Conservation (phyloP, 2,113 vertebrate species). For the Nematolebias whitei region DNA sequence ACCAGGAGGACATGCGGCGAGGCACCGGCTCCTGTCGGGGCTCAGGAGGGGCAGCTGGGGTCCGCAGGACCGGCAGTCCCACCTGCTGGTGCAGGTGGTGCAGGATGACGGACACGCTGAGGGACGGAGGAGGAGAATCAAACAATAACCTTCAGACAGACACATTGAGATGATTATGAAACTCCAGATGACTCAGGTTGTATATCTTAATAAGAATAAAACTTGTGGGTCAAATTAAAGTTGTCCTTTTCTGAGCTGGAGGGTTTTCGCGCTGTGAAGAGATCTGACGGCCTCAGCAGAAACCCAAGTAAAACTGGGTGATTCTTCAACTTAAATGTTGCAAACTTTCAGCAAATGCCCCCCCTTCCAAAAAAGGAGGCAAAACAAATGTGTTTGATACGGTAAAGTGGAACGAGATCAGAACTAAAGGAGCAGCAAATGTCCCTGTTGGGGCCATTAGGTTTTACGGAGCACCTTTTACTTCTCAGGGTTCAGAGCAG, state of each 20-base stretch:
- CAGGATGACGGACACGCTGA: slow-evolving; percentile 65
- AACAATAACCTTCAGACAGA: not conserved
- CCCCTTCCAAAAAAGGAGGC: not conserved
- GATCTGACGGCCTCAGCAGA: not conserved
- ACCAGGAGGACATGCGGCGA: slow-evolving; percentile 54
- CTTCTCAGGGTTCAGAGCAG: not conserved
- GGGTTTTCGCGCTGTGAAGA: slow-evolving; percentile 4
- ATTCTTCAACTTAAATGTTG: not conserved
- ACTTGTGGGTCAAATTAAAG: not conserved
- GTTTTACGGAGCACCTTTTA: not conserved
- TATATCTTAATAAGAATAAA: not conserved
- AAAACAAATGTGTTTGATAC: not conserved
- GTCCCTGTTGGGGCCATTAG: not conserved
- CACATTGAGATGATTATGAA: not conserved
- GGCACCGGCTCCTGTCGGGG: slow-evolving; percentile 38
- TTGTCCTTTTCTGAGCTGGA: not conserved
- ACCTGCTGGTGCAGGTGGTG: slow-evolving; percentile 46
- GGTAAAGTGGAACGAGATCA: not conserved
- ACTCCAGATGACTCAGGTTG: not conserved
- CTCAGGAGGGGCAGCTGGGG: slow-evolving; percentile 56
- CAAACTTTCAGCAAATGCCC: not conserved
- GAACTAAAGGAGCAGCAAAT: not conserved
- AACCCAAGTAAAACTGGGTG: not conserved
- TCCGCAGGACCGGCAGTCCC: slow-evolving; percentile 58
- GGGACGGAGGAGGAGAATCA: not conserved